Evolutionary conservation across 2,113 vertebrate species (phyloP), one percentile per base, ranked within the genome.

Genomic region (Oryzias javanicus): DNA sequence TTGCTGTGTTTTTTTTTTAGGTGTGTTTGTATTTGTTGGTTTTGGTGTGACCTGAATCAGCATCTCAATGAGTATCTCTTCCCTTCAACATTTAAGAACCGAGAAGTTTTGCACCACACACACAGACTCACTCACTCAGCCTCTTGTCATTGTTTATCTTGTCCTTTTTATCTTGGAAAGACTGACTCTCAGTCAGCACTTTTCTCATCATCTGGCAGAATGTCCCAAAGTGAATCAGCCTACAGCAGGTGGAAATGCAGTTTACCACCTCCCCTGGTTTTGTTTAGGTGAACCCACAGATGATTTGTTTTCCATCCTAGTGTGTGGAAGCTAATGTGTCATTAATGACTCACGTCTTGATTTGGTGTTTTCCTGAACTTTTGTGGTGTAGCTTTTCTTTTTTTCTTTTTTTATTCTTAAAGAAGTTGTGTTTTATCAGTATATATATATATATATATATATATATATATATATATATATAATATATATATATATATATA

Each of bases 11-110:
- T 35, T 22, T 29, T 6, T n/a, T n/a, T n/a, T n/a, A n/a, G 29
- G 7, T 10, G 35, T 35, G 35, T 35, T 8, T 12, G 8, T 35
- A n/a, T n/a, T n/a, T n/a, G 35, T 8, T 3, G 35, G 35, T 12
- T 12, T 47, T 1, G 12, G 6, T 47, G n/a, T 47, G 12, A 18
- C n/a, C 55, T 48, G 69, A 67, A 81, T 82, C 60, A 72, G 64
- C 63, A 81, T 74, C 49, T 42, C 55, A 67, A 81, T 82, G 58
- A 72, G 64, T 60, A 81, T 74, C 49, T 42, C 55, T 76, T 80
- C 19, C 48, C 35, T 14, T 65, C 41, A 49, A 50, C 60, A 44
- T 18, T 71, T 60, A 40, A 71, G 27, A 52, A n/a, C 7, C 12
- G 49, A 45, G 45, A 49, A 70, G 45, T 35, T n/a, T 22, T 16